These are phyloP conservation scores for Parauchenoglanis ngamensis DNA, from an alignment of 2,797 vertebrate genomes.

Conservation along the genomic window DNA sequence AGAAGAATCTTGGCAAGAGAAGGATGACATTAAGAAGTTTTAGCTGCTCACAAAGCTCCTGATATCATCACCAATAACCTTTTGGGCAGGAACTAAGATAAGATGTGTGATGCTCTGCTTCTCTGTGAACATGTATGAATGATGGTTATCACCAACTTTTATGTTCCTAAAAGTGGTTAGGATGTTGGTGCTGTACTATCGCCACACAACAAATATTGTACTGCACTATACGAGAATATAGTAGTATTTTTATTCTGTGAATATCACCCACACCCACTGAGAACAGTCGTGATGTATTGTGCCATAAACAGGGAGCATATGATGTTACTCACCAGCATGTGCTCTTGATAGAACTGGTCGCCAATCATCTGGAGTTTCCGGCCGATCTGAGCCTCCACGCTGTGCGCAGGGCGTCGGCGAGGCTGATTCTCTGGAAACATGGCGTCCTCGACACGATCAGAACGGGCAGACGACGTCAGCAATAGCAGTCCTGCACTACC, in stretches of 20 bases:
- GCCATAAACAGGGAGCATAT: not conserved
- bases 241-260: not conserved
- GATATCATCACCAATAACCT: slow-evolving; percentile 19
- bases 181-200: not conserved
- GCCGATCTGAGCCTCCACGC: slow-evolving; percentile 75
- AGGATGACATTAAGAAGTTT: slow-evolving; percentile 1
- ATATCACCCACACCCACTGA: not conserved
- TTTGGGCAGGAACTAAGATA: slow-evolving; percentile 14
- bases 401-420: slow-evolving; percentile 59
- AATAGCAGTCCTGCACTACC: slow-evolving; percentile 77
- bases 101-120: slow-evolving; percentile 11
- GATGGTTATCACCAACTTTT: not conserved
- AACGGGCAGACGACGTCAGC: slow-evolving; percentile 73
- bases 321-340: slow-evolving; percentile 73
- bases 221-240: not conserved
- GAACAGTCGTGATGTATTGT: not conserved
- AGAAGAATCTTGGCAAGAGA: not conserved
- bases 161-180: not conserved
- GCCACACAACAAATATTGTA: not conserved
- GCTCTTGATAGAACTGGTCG: slow-evolving; percentile 80
- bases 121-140: not conserved
- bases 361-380: slow-evolving; percentile 82
- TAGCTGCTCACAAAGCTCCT: not conserved
- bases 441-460: slow-evolving; percentile 67
- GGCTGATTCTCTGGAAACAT: slow-evolving; percentile 60